These are phyloP conservation scores for Tillus elongatus DNA, from an alignment of 2,888 invertebrate species.

Conservation along the genomic window DNA sequence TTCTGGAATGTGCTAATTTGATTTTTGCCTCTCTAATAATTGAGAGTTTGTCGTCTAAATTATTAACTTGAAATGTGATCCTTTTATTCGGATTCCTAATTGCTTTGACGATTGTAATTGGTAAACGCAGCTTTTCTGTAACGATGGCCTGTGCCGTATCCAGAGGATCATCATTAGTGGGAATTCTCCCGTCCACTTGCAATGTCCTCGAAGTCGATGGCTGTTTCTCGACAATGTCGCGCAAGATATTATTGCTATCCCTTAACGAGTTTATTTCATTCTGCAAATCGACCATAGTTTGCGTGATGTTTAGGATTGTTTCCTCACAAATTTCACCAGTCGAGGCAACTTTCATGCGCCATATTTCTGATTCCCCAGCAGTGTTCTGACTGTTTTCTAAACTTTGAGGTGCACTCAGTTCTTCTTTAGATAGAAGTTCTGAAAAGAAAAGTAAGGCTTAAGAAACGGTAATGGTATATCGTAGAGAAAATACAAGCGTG, in stretches of 20 bases:
- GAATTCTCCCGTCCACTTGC: constrained; percentile 22
- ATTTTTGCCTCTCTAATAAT: constrained; percentile 26
- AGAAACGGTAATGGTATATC: too few relatives aligned
- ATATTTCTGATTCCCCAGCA: too few relatives aligned
- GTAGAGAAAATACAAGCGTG: too few relatives aligned
- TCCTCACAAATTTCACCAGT: constrained; percentile 13
- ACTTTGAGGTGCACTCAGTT: too few relatives aligned
- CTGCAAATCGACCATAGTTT: constrained; percentile 19
- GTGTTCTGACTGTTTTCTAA: too few relatives aligned
- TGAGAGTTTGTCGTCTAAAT: constrained; percentile 25
- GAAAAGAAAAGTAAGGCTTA: too few relatives aligned
- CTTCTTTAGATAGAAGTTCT: too few relatives aligned
- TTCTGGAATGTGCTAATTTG: constrained; percentile 24
- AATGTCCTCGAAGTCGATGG: constrained; percentile 18
- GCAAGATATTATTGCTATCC: constrained; percentile 20
- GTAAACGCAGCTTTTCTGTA: constrained; percentile 25
- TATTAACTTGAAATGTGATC: constrained; percentile 28
- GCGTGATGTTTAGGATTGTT: constrained; percentile 20
- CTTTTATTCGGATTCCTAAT: constrained; percentile 21
- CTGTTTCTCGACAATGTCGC: constrained; percentile 20
- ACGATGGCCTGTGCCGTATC: constrained; percentile 23
- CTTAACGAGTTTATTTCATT: constrained; percentile 19
- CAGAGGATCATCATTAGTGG: constrained; percentile 19
- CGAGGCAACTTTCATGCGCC: too few relatives aligned
- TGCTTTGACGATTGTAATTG: constrained; percentile 23